Conservation (phyloP, 2,888 invertebrate species). For the Drosophila falleni region DNA sequence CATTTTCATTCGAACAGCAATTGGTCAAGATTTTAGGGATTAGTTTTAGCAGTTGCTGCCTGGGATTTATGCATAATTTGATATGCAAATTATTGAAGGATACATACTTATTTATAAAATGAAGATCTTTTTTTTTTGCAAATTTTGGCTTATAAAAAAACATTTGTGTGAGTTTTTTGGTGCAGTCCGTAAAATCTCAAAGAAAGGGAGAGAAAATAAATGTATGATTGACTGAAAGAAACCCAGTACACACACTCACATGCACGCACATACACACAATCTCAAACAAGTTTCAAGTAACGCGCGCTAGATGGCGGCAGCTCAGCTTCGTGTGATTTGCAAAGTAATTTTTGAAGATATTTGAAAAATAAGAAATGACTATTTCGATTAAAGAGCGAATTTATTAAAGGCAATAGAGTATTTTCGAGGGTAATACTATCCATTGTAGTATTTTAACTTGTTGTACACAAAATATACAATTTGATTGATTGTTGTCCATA, state of each 20-base stretch:
- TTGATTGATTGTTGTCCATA: constrained; percentile 68
- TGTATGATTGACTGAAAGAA: background rate
- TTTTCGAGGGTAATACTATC: background rate
- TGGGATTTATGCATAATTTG: constrained; percentile 45
- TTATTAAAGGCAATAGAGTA: background rate
- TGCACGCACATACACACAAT: background rate
- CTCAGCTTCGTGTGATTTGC: too few species aligned
- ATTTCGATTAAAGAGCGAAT: background rate
- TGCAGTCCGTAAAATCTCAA: background rate
- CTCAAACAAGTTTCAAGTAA: background rate
- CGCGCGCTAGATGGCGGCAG: constrained; percentile 2
- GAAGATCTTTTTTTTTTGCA: constrained; percentile 2
- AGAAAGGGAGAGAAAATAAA: too few species aligned
- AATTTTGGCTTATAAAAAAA: background rate
- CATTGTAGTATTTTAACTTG: background rate
- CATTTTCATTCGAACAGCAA: constrained; percentile 54
- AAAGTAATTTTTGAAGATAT: too few species aligned
- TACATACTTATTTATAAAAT: constrained; percentile 29
- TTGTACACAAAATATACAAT: constrained; percentile 35
- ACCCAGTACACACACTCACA: background rate
- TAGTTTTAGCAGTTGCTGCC: constrained; percentile 58
- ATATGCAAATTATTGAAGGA: constrained; percentile 57
- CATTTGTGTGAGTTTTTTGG: background rate
- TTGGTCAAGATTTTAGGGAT: constrained; percentile 59
- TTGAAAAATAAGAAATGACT: background rate